Base-by-base conservation (phyloP, 2,888 invertebrate genomes). In the Priocnemis perturbator region DNA sequence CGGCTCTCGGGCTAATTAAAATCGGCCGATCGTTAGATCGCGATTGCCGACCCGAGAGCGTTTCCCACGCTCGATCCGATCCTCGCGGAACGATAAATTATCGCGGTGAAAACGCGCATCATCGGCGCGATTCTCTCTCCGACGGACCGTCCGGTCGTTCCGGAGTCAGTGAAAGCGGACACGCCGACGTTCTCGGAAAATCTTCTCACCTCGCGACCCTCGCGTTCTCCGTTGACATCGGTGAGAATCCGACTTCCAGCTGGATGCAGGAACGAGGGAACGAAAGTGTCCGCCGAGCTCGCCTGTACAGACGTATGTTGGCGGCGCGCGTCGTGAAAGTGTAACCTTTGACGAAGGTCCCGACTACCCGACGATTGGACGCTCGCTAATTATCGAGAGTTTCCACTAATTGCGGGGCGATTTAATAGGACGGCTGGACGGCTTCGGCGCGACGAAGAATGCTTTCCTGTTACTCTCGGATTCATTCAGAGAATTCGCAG, bases 81-180 rank as follows among this genome's bases (percentile, higher is more conserved):
- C 67, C 67, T 69, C 55, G 64, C 71, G 50, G 52, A 61, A 17
- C 30, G 57, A 19, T 15, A 11, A 52, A 53, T 60, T 53, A 56
- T 48, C 9, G 19, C 3, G 19, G 69, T 67, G 72, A 76, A 76
- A 74, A 74, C 67, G 26, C 14, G 47, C 52, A 52, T 52, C 21
- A 11, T 7, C 62, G 48, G 26, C 21, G 59, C 70, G 64, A 76
- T 79, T 75, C 76, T 71, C 59, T 67, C 74, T 62, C 45, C 62
- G 67, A 67, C 69, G 61, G 69, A n/a, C 65, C 70, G 37, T 37
- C 37, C 37, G 37, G 37, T 37, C 62, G 50, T 62, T 65, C 71
- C 72, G 48, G 69, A 60, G 60, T 66, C 66, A 74, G 82, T 81
- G 83, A 83, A 83, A 83, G 81, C 79, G 60, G 66, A 68, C 60